Evolutionary conservation across 2,113 vertebrate species (phyloP).

Genomic region (Cardinalis cardinalis): DNA sequence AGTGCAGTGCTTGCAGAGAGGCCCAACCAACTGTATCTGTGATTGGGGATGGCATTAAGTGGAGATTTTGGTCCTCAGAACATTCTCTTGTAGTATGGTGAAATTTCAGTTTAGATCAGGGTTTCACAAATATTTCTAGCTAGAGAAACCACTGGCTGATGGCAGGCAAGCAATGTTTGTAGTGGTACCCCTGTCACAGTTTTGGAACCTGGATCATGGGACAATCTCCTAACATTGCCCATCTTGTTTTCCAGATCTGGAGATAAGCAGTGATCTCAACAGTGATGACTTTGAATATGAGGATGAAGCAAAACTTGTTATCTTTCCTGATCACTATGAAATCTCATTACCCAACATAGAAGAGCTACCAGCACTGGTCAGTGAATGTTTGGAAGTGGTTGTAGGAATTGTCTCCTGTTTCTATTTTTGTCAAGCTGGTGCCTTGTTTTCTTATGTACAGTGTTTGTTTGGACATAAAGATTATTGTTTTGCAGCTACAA

Average conservation of each 20-base stretch:
- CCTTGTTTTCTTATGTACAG: background rate
- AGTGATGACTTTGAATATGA: constrained; percentile 94
- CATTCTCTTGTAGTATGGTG: background rate
- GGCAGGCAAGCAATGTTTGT: background rate
- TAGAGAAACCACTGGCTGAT: background rate
- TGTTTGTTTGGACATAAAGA: background rate
- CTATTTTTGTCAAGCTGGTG: background rate
- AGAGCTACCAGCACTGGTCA: constrained; percentile 96
- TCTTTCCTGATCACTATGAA: constrained; percentile 99
- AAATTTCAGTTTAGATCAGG: background rate
- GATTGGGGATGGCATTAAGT: background rate
- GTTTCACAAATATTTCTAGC: background rate
- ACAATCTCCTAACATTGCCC: background rate
- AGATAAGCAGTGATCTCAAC: constrained; percentile 89
- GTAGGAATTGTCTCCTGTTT: background rate
- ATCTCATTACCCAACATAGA: constrained; percentile 98
- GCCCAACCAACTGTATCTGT: background rate
- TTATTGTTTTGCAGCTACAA: background rate
- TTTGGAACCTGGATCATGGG: background rate
- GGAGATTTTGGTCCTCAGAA: background rate
- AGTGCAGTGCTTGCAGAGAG: background rate
- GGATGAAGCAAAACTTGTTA: constrained; percentile 95
- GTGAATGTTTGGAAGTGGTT: constrained; percentile 71
- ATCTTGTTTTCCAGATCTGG: constrained; percentile 85
- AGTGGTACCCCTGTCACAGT: background rate